Evolutionary conservation across 1,140 invertebrate genomes (phyloP), one percentile per base, ranked within the genome.

Genomic region (Drosophila eugracilis): DNA sequence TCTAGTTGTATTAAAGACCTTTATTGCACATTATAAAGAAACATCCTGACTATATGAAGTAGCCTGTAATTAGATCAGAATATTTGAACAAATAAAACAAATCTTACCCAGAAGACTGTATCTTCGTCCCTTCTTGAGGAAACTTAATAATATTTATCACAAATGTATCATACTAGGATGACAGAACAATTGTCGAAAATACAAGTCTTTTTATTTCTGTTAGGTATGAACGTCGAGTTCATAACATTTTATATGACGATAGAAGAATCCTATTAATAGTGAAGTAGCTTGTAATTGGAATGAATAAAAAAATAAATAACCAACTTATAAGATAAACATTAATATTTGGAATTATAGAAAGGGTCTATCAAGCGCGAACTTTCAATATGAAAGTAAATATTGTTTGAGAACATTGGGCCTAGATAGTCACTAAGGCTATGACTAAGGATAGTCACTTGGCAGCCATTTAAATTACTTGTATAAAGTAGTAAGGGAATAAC

Each of bases 221-320:
- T 24, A 59, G 15, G 34, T 17, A 21, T 57, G 22, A 52, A n/a
- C 3, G n/a, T 1, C 14, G 10, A 58, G 10, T 26, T 59, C 32
- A 39, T 21, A 26, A 28, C 17, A n/a, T 60, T 39, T 47, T 65
- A 58, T 63, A 65, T 24, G 30, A 65, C 30, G 21, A 17, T 65
- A 65, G 60, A 62, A n/a, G 57, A 65, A 65, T 65, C 42, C 24
- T 62, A 65, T 47, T 62, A 28, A 62, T 65, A 62, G 45, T n/a
- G 14, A 21, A 34, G n/a, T 65, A 65, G 60, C 9, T 17, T 48
- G 41, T 65, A 62, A 65, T 65, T 65, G 41, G 41, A 47, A 39
- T 19, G 2, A 41, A 39, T 47, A 19, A 39, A 47, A 47, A 28
- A 65, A 65, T 65, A 65, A 47, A 65, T 65, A 62, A 22, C 34